phyloP scores from a whole-genome alignment of 2,797 vertebrate species.

The Oreochromis mossambicus region DNA sequence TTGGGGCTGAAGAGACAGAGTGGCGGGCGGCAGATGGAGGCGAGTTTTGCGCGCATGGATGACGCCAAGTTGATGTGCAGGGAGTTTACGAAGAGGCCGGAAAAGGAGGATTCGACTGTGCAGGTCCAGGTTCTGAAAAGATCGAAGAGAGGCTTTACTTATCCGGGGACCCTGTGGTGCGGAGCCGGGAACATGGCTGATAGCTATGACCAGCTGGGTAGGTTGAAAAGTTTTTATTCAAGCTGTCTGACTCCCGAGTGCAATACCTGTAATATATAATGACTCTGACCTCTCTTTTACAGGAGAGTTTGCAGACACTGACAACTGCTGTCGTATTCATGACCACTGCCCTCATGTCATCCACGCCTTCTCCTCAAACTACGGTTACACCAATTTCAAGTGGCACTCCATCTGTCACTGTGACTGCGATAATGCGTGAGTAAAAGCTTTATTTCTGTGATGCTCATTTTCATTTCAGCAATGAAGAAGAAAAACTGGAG shows the following conservation, averaged over 20 bases:
- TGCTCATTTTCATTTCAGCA: not conserved
- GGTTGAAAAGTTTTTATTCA: constrained; percentile 2
- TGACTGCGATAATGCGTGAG: constrained; percentile 87
- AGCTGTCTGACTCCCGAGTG: not conserved
- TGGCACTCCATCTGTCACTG: constrained; percentile 89
- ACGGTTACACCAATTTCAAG: constrained; percentile 86
- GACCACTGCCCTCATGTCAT: constrained; percentile 89
- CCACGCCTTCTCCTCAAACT: constrained; percentile 84
- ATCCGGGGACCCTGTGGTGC: constrained; percentile 85
- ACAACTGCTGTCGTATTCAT: constrained; percentile 88
- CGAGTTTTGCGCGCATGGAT: constrained; percentile 51
- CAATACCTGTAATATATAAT: not conserved
- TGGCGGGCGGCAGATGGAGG: constrained; percentile 6
- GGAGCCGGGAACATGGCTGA: constrained; percentile 85
- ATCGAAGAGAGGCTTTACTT: constrained; percentile 80
- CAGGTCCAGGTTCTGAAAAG: constrained; percentile 40
- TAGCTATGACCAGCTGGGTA: constrained; percentile 79
- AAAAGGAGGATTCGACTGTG: not conserved
- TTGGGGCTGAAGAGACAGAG: constrained; percentile 48
- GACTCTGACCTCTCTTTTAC: not conserved
- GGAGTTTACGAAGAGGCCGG: constrained; percentile 22
- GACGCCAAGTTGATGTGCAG: constrained; percentile 62
- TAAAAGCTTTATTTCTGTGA: not conserved
- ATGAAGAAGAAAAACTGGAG: not conserved
- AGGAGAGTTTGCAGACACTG: constrained; percentile 85